Evolutionary conservation across 2,113 vertebrate genomes (phyloP).

Genomic region (Camelus dromedarius): DNA sequence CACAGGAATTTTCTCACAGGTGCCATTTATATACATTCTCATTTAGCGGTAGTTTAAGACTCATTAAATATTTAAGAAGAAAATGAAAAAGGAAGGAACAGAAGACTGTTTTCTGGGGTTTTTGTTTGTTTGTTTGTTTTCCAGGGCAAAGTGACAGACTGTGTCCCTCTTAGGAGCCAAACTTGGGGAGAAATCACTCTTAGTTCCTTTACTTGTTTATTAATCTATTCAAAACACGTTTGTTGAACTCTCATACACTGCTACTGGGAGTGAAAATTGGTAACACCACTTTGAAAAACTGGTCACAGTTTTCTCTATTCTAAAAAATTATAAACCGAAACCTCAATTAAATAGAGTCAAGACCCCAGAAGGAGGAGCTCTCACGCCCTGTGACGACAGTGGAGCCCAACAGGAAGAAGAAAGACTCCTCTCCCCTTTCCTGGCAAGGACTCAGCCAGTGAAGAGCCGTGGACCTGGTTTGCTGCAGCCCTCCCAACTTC

Average conservation of each 20-base stretch:
- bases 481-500: no score
- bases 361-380: not conserved
- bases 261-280: constrained; percentile 15
- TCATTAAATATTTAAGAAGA: constrained; percentile 59
- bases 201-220: not conserved
- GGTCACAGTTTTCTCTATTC: not conserved
- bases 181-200: not conserved
- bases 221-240: constrained; percentile 32
- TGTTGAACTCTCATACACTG: not conserved
- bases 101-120: not conserved
- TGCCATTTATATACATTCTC: constrained; percentile 49
- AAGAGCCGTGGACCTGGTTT: not conserved
- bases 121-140: not conserved
- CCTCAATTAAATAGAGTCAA: not conserved
- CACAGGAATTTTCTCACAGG: constrained; percentile 62
- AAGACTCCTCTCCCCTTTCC: no score
- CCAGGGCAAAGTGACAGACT: not conserved
- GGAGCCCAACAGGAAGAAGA: not conserved
- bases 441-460: not conserved
- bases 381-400: not conserved
- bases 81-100: constrained; percentile 61
- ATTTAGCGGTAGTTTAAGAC: constrained; percentile 38
- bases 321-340: not conserved
- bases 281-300: constrained; percentile 13
- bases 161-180: not conserved